Conservation (phyloP, 1,140 invertebrate genomes). For the Tachypleus tridentatus region DNA sequence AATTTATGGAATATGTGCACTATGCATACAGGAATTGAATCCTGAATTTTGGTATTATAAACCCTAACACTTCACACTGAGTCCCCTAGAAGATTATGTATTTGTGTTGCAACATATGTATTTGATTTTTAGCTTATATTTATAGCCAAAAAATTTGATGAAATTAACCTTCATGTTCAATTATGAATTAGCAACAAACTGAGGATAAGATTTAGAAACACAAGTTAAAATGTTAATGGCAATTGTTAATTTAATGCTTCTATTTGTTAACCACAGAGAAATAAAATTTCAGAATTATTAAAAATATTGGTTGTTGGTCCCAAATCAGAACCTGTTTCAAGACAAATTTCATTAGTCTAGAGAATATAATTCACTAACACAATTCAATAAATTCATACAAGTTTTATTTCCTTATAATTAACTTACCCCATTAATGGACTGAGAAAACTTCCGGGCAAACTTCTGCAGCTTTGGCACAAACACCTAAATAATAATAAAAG, state of each 20-base stretch:
- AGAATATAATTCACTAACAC: background rate
- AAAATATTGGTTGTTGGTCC: background rate
- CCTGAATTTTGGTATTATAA: too few species aligned
- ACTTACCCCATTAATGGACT: slow-evolving; percentile 28
- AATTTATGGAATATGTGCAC: too few species aligned
- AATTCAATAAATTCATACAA: background rate
- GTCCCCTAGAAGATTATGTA: too few species aligned
- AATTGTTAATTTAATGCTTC: background rate
- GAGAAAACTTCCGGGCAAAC: slow-evolving; percentile 61
- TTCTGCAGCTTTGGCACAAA: slow-evolving; percentile 68
- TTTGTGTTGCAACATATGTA: too few species aligned
- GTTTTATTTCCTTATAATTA: background rate
- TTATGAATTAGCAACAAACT: too few species aligned
- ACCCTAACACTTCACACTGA: too few species aligned
- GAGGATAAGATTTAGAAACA: too few species aligned
- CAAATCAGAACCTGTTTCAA: background rate
- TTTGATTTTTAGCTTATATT: too few species aligned
- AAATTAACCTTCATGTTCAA: too few species aligned
- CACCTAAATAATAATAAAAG: slow-evolving; percentile 37
- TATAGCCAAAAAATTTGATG: too few species aligned
- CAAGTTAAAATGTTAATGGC: background rate
- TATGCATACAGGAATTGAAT: too few species aligned
- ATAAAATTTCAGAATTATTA: background rate
- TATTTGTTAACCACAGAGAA: background rate
- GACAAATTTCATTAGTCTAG: background rate